Evolutionary conservation across 2,888 invertebrate genomes (phyloP).

Genomic region (Sicus ferrugineus): DNA sequence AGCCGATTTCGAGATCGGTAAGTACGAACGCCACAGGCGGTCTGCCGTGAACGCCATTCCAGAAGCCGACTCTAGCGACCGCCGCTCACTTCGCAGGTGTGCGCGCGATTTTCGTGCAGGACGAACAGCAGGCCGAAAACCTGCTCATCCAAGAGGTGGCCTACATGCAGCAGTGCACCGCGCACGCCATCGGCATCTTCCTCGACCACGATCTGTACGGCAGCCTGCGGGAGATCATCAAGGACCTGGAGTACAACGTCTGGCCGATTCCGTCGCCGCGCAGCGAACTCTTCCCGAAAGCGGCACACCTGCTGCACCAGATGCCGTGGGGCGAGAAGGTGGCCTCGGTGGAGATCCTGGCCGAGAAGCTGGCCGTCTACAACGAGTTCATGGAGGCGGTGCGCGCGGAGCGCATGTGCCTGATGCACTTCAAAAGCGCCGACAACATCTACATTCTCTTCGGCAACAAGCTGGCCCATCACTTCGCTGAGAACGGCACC

Average conservation of each 20-base stretch:
- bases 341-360: constrained; percentile 62
- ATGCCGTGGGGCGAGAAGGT: constrained; percentile 63
- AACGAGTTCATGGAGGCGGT: constrained; percentile 63
- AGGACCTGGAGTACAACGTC: constrained; percentile 61
- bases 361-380: constrained; percentile 57
- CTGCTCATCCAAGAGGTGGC: constrained; percentile 61
- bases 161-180: constrained; percentile 60
- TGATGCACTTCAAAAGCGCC: constrained; percentile 62
- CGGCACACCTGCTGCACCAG: constrained; percentile 61
- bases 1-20: constrained; percentile 62
- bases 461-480: constrained; percentile 59
- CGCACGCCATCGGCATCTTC: constrained; percentile 60
- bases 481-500: constrained; percentile 61
- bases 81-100: constrained; percentile 48
- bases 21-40: constrained; percentile 19
- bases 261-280: constrained; percentile 61
- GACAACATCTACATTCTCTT: constrained; percentile 61
- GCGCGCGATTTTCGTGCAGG: constrained; percentile 56
- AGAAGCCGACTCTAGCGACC: neutral
- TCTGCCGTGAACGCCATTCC: neutral
- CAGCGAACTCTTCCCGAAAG: constrained; percentile 56
- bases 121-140: constrained; percentile 54
- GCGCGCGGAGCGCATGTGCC: constrained; percentile 59
- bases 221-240: constrained; percentile 53
- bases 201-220: constrained; percentile 58